Conservation (phyloP, 2,797 vertebrate species). For the Hylomyscus alleni region DNA sequence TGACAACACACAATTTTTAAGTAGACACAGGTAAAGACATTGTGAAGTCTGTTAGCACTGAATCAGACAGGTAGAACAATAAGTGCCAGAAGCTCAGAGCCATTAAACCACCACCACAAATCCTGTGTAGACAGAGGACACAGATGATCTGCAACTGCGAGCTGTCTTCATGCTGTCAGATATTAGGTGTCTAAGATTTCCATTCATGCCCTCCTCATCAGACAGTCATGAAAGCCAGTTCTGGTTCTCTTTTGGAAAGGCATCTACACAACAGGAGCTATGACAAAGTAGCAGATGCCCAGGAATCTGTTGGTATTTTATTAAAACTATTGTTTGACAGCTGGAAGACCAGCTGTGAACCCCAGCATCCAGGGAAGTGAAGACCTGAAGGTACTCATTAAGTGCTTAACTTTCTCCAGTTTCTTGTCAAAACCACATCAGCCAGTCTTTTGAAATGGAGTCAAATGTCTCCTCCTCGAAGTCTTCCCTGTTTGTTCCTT, state of each 20-base stretch:
- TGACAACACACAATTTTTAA: background rate
- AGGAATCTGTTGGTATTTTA: background rate
- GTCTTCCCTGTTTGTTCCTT: background rate
- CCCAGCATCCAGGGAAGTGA: too few relatives aligned
- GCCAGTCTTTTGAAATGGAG: too few relatives aligned
- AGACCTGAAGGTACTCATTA: too few relatives aligned
- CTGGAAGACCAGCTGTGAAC: background rate
- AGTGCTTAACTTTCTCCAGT: too few relatives aligned
- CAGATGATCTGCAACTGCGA: background rate
- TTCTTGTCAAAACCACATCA: too few relatives aligned
- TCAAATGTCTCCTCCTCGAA: background rate
- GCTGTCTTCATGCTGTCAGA: background rate
- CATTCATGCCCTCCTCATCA: background rate
- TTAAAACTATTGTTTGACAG: background rate
- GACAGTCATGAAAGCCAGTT: background rate
- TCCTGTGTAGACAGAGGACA: background rate
- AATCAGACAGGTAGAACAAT: background rate
- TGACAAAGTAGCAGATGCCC: background rate
- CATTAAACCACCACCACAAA: background rate
- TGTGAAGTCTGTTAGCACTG: background rate
- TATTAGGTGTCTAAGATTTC: background rate
- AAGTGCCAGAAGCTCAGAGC: background rate
- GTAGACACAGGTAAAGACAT: background rate
- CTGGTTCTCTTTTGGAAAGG: conserved; percentile 8
- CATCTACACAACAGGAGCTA: background rate